Percentiles rank a stretch among this genome's conserved stretches.
Conservation (phyloP, 2,797 vertebrate genomes). For the Anguilla pacifica region DNA sequence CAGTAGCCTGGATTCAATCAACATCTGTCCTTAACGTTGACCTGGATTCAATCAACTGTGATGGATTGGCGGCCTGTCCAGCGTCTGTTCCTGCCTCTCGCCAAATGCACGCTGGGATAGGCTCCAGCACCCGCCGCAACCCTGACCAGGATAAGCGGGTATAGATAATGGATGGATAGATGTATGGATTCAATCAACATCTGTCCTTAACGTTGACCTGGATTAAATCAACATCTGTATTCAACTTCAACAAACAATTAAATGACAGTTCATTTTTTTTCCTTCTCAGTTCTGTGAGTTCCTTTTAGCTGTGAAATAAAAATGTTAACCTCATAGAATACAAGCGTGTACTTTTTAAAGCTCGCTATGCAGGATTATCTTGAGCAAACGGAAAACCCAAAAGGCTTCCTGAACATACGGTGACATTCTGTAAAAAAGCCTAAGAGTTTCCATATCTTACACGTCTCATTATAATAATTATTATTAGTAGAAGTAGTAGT, state of each 20-base stretch:
- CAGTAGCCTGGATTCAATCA: not conserved
- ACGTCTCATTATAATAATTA: too few species aligned
- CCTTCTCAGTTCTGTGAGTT: not conserved
- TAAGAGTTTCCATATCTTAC: too few species aligned
- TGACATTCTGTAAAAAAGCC: not conserved
- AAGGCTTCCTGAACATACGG: not conserved
- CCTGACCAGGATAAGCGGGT: too few species aligned
- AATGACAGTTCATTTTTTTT: not conserved
- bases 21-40: not conserved
- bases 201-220: not conserved
- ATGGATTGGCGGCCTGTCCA: too few species aligned
- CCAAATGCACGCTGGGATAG: too few species aligned
- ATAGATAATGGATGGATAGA: too few species aligned
- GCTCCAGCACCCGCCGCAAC: too few species aligned
- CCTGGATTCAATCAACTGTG: not conserved
- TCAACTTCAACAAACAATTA: not conserved
- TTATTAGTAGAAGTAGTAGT: too few species aligned
- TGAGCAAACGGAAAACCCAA: not conserved
- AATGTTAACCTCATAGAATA: too few species aligned
- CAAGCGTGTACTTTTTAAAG: not conserved
- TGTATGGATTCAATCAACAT: not conserved
- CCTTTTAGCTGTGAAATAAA: too few species aligned
- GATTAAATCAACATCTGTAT: not conserved
- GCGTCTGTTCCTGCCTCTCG: too few species aligned
- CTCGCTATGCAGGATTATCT: not conserved